Evolutionary conservation across 2,888 invertebrate genomes (phyloP), one percentile per base, ranked within the genome.

Genomic region (Ceramica pisi): DNA sequence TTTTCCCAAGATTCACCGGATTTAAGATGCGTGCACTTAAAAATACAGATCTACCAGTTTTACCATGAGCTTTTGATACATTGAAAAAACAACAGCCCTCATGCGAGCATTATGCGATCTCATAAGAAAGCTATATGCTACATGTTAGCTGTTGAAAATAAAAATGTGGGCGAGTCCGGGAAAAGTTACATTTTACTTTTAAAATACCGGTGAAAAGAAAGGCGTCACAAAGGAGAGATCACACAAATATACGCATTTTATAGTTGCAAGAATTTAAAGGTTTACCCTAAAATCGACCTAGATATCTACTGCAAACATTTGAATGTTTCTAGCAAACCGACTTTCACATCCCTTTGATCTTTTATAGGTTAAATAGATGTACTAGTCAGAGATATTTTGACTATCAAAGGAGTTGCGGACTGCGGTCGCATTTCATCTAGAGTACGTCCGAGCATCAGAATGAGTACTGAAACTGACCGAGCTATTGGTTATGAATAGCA

Each of bases 121-220:
- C 64, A 66, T 48, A 67, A 63, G 71, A 84, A 78, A 79, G 72
- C 53, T 60, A 60, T 41, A 77, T 67, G 38, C 21, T 31, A 50
- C 57, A 61, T 57, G 56, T 66, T 51, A 56, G 48, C 44, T 66
- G 64, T 59, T 72, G 67, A 79, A 80, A 76, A 75, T 55, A 71
- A 67, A 80, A 74, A 82, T 78, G 71, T 79, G 48, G 65, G 59
- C 61, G 51, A 61, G 59, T 67, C 65, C 57, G 74, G 50, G 60
- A 82, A 84, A 83, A 78, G 67, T 38, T 50, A 56, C 53, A 72
- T 76, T 78, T 76, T 70, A 76, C 74, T 80, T 71, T 79, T 65
- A 72, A 79, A 82, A 57, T 62, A n/a, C 55, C 64, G 41, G 14
- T 67, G 60, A 77, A 80, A 86, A 73, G 77, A 81, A 84, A 80